Conservation (phyloP, 2,797 vertebrate species). For the Periophthalmus magnuspinnatus region DNA sequence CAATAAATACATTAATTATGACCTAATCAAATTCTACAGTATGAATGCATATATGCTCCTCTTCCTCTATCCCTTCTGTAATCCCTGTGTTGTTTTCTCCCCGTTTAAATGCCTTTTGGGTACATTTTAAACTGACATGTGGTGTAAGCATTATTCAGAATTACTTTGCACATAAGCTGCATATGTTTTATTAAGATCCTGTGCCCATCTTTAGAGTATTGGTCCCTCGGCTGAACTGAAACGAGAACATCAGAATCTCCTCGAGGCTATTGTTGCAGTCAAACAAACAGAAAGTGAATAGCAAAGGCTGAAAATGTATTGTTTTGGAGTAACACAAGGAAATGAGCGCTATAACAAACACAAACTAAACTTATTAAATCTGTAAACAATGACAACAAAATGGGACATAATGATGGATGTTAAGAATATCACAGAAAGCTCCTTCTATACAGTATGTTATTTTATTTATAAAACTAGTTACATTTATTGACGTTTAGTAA, state of each 20-base stretch:
- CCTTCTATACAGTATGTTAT: constrained; percentile 34
- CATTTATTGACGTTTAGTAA: constrained; percentile 59
- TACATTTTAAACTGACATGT: no score
- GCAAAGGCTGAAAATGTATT: constrained; percentile 52
- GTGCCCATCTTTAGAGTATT: no score
- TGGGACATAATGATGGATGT: neutral
- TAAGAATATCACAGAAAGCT: neutral
- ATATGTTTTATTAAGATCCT: no score
- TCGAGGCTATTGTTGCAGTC: constrained; percentile 67
- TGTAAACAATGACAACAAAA: constrained; percentile 12
- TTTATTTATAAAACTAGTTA: constrained; percentile 80
- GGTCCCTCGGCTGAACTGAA: neutral
- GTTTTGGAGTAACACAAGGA: constrained; percentile 45
- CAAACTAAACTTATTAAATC: constrained; percentile 19
- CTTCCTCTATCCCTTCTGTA: no score
- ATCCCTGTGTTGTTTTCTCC: no score
- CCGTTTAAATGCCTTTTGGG: no score
- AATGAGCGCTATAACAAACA: constrained; percentile 30
- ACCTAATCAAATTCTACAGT: no score
- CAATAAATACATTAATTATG: no score
- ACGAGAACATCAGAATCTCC: constrained; percentile 20
- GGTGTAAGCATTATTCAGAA: no score
- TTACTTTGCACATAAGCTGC: no score
- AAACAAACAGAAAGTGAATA: constrained; percentile 17
- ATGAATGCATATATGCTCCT: no score